Evolutionary conservation across 2,113 vertebrate species (phyloP).

Genomic region (Plestiodon gilberti): DNA sequence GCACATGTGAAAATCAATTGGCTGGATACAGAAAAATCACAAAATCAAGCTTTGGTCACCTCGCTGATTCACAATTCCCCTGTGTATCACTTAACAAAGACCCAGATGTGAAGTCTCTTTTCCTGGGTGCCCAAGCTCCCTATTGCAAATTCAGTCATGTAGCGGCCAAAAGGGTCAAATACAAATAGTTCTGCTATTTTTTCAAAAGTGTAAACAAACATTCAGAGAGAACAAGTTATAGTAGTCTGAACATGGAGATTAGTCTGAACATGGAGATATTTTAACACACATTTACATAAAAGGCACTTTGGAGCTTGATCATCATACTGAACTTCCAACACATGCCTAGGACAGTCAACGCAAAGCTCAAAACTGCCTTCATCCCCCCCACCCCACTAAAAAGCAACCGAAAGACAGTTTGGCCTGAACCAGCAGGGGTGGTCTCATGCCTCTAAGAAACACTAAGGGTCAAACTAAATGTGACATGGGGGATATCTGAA

Average conservation of each 20-base stretch:
- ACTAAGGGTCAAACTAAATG: neutral
- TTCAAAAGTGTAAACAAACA: neutral
- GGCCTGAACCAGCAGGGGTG: neutral
- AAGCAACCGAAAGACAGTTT: neutral
- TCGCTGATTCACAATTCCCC: neutral
- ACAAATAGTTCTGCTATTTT: neutral
- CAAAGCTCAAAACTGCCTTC: neutral
- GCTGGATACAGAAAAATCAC: neutral
- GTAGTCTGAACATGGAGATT: neutral
- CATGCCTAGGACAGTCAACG: neutral
- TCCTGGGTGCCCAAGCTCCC: slow-evolving; percentile 40
- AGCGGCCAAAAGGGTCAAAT: slow-evolving; percentile 21
- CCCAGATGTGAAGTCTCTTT: slow-evolving; percentile 42
- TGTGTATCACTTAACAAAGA: accelerated
- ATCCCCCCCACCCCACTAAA: neutral
- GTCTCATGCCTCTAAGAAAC: neutral
- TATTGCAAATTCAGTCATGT: neutral
- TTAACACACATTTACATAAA: neutral
- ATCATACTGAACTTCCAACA: neutral
- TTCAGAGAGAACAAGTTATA: neutral
- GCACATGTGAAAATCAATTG: neutral
- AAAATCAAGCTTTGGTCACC: neutral
- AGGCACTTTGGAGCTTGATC: neutral
- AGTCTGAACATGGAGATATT: neutral
- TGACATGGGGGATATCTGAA: too few relatives aligned